These are phyloP conservation scores for Cyclophora albipunctata DNA, from an alignment of 2,888 invertebrate species.

Conservation along the genomic window DNA sequence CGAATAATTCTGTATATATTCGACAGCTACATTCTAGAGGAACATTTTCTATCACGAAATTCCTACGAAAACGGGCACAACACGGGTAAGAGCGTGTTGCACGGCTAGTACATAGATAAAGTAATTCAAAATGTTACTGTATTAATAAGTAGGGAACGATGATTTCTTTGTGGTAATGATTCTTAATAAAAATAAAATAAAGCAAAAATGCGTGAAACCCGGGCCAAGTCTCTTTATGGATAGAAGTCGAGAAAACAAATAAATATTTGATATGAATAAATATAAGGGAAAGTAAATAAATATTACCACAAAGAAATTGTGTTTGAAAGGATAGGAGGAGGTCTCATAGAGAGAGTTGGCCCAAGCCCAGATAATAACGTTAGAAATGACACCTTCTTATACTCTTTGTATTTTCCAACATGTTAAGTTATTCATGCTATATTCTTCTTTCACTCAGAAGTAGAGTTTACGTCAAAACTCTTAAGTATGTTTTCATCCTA, in stretches of 20 bases:
- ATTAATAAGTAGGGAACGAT: no score
- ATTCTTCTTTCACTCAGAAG: no score
- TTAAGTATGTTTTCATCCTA: no score
- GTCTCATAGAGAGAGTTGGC: slow-evolving; percentile 72
- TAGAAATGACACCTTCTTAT: slow-evolving; percentile 47
- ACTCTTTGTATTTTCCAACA: not conserved
- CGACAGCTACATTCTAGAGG: no score
- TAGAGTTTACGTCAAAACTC: no score
- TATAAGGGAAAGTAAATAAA: slow-evolving; percentile 7
- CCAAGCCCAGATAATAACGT: slow-evolving; percentile 46
- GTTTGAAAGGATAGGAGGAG: slow-evolving; percentile 29
- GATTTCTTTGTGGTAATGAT: slow-evolving; percentile 13
- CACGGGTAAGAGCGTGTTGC: no score
- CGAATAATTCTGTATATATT: no score
- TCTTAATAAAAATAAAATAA: not conserved
- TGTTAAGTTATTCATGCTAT: not conserved
- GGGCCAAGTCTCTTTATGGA: slow-evolving; percentile 71
- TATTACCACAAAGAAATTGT: slow-evolving; percentile 13
- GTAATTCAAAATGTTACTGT: no score
- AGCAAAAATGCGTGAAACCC: slow-evolving; percentile 26
- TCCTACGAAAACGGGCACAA: no score
- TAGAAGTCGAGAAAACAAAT: not conserved
- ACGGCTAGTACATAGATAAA: no score
- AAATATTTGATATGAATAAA: slow-evolving; percentile 15
- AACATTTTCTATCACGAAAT: no score